A percentile compares a stretch with the other conserved stretches of the same genome.
These are phyloP conservation scores for Ailuropoda melanoleuca DNA, from an alignment of 2,113 vertebrate species.

Conservation along the genomic window DNA sequence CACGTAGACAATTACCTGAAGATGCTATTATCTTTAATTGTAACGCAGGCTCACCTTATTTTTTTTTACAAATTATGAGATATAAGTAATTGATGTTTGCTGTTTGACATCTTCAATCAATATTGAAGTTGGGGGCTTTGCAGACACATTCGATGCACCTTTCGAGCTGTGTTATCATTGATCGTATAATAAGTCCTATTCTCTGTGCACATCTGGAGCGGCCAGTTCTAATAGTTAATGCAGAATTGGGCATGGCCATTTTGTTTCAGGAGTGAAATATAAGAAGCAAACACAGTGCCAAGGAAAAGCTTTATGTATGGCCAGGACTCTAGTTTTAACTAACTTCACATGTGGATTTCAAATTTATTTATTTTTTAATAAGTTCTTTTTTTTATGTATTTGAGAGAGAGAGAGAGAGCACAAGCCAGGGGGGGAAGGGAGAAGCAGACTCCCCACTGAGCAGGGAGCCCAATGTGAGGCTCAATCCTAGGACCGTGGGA, in stretches of 20 bases:
- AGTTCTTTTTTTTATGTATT: neutral
- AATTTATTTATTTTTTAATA: neutral
- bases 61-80: conserved; percentile 52
- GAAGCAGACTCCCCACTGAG: neutral
- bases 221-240: neutral
- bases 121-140: neutral
- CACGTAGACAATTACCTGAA: conserved; percentile 72
- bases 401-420: neutral
- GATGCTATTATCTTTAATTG: conserved; percentile 75
- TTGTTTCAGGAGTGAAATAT: neutral
- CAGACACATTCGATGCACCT: accelerated
- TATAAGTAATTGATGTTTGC: conserved; percentile 19
- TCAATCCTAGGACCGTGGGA: neutral
- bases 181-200: accelerated
- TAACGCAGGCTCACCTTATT: conserved; percentile 71
- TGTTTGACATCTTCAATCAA: conserved; percentile 18
- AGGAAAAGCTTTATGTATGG: accelerated
- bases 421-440: neutral
- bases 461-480: neutral
- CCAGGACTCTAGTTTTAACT: neutral
- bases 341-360: neutral
- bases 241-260: accelerated
- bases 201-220: neutral
- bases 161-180: accelerated
- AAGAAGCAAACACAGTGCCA: accelerated